A percentile compares a stretch with the other conserved stretches of the same genome.
phyloP scores from a whole-genome alignment of 53 echinoderm and acorn worm species.

The Apostichopus leukothele region DNA sequence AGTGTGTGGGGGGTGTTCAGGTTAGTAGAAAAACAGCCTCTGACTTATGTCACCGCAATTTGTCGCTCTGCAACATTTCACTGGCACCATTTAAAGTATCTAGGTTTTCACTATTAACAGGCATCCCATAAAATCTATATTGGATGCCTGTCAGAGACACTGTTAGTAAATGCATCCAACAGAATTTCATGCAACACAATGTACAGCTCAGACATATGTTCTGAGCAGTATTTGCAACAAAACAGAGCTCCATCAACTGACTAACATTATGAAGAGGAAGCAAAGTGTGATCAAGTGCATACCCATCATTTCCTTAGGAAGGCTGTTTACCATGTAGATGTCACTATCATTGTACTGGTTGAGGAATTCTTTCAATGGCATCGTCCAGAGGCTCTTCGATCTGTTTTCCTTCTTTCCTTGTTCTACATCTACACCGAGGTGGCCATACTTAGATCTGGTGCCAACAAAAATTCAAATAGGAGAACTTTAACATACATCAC shows the following conservation, averaged over 20 bases:
- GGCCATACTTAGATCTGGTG: slow-evolving; percentile 66
- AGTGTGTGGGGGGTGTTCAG: too few relatives aligned
- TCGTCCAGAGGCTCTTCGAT: slow-evolving; percentile 69
- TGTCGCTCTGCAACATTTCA: too few relatives aligned
- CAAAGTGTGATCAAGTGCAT: not conserved
- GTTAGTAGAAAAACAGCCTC: too few relatives aligned
- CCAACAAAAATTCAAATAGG: not conserved
- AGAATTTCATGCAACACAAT: not conserved
- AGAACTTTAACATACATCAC: too few relatives aligned
- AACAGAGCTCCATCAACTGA: too few relatives aligned
- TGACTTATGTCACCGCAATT: too few relatives aligned
- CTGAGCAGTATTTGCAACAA: too few relatives aligned
- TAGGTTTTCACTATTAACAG: too few relatives aligned
- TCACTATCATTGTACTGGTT: slow-evolving; percentile 70
- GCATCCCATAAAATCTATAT: not conserved
- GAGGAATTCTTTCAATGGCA: slow-evolving; percentile 62
- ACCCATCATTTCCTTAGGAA: slow-evolving; percentile 82
- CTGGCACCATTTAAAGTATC: too few relatives aligned
- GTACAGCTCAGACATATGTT: not conserved
- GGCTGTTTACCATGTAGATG: slow-evolving; percentile 85
- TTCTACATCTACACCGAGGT: slow-evolving; percentile 86
- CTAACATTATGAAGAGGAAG: too few relatives aligned
- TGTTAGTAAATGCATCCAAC: not conserved
- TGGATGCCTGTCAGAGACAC: not conserved
- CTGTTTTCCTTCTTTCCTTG: slow-evolving; percentile 97